These are phyloP conservation scores for Zaprionus taronus DNA, from an alignment of 1,140 invertebrate genomes.

Conservation along the genomic window DNA sequence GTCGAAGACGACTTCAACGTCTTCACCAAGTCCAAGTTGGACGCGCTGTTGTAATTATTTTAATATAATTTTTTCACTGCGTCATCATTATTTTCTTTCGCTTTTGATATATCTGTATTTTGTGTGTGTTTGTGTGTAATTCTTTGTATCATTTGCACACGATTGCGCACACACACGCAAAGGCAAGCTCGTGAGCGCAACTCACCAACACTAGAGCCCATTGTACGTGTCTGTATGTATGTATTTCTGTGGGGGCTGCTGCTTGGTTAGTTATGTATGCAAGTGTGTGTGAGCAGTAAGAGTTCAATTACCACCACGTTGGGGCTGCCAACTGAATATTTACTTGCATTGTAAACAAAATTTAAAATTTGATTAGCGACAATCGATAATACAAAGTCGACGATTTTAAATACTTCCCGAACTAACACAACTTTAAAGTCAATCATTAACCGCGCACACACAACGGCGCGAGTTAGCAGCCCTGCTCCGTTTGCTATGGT, in stretches of 20 bases:
- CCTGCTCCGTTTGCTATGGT: constrained; percentile 15
- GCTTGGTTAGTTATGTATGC: constrained; percentile 14
- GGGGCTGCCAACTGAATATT: constrained; percentile 43
- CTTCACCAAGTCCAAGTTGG: constrained; percentile 61
- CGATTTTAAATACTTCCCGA: background rate
- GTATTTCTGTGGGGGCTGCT: constrained; percentile 12
- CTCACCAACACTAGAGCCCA: constrained; percentile 4
- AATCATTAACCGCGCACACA: background rate
- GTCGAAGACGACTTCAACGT: constrained; percentile 63
- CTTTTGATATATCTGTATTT: constrained; percentile 73
- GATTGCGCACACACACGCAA: constrained; percentile 57
- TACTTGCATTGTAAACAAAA: background rate
- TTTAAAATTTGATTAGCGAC: background rate
- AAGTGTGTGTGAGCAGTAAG: constrained; percentile 35
- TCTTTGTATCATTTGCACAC: constrained; percentile 83
- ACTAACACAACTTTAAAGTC: background rate
- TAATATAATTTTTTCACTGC: constrained; percentile 81
- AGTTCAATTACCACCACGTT: constrained; percentile 72
- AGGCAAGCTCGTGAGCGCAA: constrained; percentile 24
- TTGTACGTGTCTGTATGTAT: constrained; percentile 6
- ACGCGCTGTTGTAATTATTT: constrained; percentile 81
- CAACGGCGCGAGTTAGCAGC: constrained; percentile 38
- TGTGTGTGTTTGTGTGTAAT: constrained; percentile 14
- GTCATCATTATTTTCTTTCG: constrained; percentile 82
- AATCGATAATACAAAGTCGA: background rate